Conservation (phyloP, 64 coral and sea anemone species). For the Platygyra sinensis region DNA sequence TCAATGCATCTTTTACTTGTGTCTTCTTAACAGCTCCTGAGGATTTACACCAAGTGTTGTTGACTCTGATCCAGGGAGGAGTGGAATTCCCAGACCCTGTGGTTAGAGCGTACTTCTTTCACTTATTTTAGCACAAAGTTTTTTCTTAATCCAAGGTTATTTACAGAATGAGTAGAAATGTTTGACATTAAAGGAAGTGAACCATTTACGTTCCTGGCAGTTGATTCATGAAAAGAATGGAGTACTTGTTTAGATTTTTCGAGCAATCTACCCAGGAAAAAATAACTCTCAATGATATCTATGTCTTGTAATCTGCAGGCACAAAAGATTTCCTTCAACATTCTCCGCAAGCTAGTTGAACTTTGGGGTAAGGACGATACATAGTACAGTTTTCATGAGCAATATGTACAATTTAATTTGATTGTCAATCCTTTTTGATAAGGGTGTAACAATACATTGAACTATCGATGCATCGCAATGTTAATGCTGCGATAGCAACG, state of each 20-base stretch:
- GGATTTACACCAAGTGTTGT: slow-evolving; percentile 81
- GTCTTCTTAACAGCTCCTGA: slow-evolving; percentile 61
- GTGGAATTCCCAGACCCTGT: slow-evolving; percentile 86
- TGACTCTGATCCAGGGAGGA: slow-evolving; percentile 91
- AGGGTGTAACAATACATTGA: too few species aligned
- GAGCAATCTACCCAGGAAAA: neutral
- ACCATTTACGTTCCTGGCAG: too few species aligned
- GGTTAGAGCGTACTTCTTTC: slow-evolving; percentile 17
- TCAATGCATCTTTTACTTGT: neutral
- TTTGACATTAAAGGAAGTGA: too few species aligned
- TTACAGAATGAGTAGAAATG: too few species aligned
- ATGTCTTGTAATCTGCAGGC: slow-evolving; percentile 54
- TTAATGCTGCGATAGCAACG: too few species aligned
- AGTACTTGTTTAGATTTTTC: too few species aligned
- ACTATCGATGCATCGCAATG: too few species aligned
- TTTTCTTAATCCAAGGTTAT: too few species aligned
- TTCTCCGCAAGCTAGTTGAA: slow-evolving; percentile 86
- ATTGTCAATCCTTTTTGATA: too few species aligned
- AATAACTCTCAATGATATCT: neutral
- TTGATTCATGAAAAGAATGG: neutral
- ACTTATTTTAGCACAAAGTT: too few species aligned
- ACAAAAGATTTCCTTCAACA: slow-evolving; percentile 90
- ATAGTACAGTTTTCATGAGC: neutral
- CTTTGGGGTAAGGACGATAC: slow-evolving; percentile 81
- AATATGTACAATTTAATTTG: neutral